Percentiles rank a stretch among this genome's conserved stretches.
These are phyloP conservation scores for Zaprionus camerounensis DNA, from an alignment of 1,140 invertebrate genomes.

Conservation along the genomic window DNA sequence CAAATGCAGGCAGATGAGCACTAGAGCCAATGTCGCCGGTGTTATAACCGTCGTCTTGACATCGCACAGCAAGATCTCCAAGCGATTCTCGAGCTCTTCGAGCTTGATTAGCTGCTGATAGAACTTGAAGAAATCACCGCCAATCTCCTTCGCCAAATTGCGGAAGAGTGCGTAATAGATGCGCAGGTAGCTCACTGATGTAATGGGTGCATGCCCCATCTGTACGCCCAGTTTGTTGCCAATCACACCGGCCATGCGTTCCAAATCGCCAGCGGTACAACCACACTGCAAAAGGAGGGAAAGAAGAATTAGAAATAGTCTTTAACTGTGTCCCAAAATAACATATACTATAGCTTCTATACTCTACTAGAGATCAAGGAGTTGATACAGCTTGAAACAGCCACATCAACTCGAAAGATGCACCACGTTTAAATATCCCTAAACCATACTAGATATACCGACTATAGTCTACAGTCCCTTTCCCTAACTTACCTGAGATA, in stretches of 20 bases:
- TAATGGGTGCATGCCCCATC: constrained; percentile 86
- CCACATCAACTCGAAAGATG: too few species aligned
- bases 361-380: too few species aligned
- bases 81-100: constrained; percentile 87
- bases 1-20: constrained; percentile 88
- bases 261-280: constrained; percentile 90
- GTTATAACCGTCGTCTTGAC: constrained; percentile 88
- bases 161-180: constrained; percentile 87
- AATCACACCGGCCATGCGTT: constrained; percentile 90
- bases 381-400: too few species aligned
- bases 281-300: constrained; percentile 86
- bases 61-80: constrained; percentile 90
- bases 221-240: constrained; percentile 88
- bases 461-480: too few species aligned
- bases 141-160: constrained; percentile 85
- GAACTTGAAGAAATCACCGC: constrained; percentile 84
- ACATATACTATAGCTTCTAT: too few species aligned
- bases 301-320: too few species aligned
- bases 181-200: constrained; percentile 88
- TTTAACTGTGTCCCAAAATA: too few species aligned
- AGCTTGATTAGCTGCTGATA: constrained; percentile 82
- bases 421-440: too few species aligned
- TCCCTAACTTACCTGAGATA: constrained; percentile 74
- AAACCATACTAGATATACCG: too few species aligned
- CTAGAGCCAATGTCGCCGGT: constrained; percentile 89